A percentile compares a stretch with the other conserved stretches of the same genome.
These are phyloP conservation scores for Cyanoramphus novaezelandiae DNA, from an alignment of 2,113 vertebrate species.

Conservation along the genomic window DNA sequence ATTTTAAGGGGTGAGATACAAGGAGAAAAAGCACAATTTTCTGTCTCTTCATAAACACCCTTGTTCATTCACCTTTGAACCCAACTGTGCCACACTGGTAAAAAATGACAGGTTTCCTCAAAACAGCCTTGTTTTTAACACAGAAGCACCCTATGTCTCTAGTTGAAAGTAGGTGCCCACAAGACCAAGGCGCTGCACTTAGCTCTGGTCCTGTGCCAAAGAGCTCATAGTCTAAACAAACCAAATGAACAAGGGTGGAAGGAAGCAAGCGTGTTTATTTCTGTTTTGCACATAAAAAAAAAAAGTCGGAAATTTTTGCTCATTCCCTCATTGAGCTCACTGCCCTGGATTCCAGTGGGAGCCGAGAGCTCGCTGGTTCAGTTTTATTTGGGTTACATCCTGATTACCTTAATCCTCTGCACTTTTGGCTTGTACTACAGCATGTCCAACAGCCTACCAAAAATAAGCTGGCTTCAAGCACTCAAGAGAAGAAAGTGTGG, in stretches of 20 bases:
- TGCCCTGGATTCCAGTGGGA: not conserved
- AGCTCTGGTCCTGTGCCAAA: not conserved
- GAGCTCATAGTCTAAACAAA: not conserved
- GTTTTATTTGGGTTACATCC: not conserved
- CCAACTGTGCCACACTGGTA: not conserved
- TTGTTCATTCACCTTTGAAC: not conserved
- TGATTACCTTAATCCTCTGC: not conserved
- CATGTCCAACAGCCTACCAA: not conserved
- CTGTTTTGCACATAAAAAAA: not conserved
- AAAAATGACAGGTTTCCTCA: not conserved
- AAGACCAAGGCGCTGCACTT: not conserved
- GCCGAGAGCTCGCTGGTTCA: not conserved
- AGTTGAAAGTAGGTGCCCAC: not conserved
- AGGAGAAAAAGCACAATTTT: not conserved
- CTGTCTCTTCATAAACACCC: not conserved
- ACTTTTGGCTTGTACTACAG: not conserved
- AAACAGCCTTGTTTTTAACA: not conserved
- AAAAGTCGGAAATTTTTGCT: constrained; percentile 2
- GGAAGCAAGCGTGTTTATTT: not conserved
- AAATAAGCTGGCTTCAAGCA: not conserved
- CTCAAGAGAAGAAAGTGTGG: not conserved
- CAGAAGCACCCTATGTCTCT: not conserved
- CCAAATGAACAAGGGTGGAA: not conserved
- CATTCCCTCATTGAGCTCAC: not conserved
- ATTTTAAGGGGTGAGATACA: not conserved